Percentiles rank a stretch among this genome's conserved stretches.
These are phyloP conservation scores for Chiloscyllium punctatum DNA, from an alignment of 2,797 vertebrate genomes.

Conservation along the genomic window DNA sequence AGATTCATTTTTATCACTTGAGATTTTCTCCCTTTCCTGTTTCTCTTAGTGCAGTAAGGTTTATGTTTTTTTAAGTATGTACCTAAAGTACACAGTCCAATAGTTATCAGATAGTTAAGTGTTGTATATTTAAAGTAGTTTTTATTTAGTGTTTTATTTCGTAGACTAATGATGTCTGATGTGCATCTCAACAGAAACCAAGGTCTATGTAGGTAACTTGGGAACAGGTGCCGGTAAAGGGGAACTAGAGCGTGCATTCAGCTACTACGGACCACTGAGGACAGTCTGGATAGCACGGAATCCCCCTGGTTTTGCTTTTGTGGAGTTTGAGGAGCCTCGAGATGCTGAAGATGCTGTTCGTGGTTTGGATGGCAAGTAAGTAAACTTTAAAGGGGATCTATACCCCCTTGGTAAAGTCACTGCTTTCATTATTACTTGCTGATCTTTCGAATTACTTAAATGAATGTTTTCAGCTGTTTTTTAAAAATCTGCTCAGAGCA, in stretches of 20 bases:
- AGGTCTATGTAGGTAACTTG: conserved; percentile 78
- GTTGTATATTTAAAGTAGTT: conserved; percentile 5
- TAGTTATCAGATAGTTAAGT: not conserved
- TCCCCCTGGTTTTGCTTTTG: conserved; percentile 76
- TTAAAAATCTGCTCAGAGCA: conserved; percentile 14
- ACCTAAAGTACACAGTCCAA: not conserved
- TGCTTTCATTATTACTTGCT: not conserved
- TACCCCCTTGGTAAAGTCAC: conserved; percentile 22
- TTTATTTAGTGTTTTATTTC: conserved; percentile 35
- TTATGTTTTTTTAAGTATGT: not conserved
- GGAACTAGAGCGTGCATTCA: conserved; percentile 77
- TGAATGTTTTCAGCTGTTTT: conserved; percentile 29
- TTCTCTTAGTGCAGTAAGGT: not conserved
- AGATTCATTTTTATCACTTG: not conserved
- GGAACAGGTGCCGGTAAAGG: conserved; percentile 78
- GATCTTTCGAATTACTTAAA: not conserved
- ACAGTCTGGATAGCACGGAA: conserved; percentile 83
- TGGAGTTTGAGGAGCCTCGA: conserved; percentile 70
- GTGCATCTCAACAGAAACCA: conserved; percentile 58
- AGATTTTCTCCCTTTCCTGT: not conserved
- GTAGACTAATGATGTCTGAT: conserved; percentile 37
- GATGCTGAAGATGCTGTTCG: conserved; percentile 71
- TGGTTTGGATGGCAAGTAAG: conserved; percentile 70
- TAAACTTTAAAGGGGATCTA: conserved; percentile 41
- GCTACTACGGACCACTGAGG: conserved; percentile 76